Conservation (phyloP, 2,113 vertebrate species). For the Lepisosteus osseus region DNA sequence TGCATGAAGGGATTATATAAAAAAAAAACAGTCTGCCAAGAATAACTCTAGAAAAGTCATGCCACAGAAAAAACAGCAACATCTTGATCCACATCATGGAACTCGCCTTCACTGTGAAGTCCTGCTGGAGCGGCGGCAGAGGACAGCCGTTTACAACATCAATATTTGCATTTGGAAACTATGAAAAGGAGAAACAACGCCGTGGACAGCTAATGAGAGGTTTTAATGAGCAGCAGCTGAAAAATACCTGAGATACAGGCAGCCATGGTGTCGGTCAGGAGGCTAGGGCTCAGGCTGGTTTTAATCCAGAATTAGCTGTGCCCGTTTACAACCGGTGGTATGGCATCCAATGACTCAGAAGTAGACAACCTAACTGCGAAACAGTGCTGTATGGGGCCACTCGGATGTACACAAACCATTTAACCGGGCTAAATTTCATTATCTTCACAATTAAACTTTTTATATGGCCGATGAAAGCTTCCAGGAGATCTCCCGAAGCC, state of each 20-base stretch:
- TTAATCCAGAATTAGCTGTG: background rate
- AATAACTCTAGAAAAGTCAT: no score
- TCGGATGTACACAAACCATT: background rate
- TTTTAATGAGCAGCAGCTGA: background rate
- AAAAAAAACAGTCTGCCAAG: no score
- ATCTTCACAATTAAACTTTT: background rate
- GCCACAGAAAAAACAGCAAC: no score
- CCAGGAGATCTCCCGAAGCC: background rate
- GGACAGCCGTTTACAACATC: no score
- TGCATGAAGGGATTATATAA: no score
- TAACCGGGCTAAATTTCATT: background rate
- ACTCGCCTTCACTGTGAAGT: no score
- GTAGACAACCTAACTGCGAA: slow-evolving; percentile 1
- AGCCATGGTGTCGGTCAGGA: background rate
- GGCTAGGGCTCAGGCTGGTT: background rate
- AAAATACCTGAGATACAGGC: background rate
- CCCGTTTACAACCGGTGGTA: background rate
- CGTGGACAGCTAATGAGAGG: background rate
- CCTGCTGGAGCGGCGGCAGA: no score
- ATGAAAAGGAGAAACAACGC: no score
- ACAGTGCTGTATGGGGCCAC: background rate
- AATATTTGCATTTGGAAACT: no score
- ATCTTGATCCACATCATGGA: no score
- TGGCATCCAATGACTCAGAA: slow-evolving; percentile 3
- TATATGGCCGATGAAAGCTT: background rate